Evolutionary conservation across 2,888 invertebrate species (phyloP), one percentile per base, ranked within the genome.

Genomic region (Caenorhabditis virilis): DNA sequence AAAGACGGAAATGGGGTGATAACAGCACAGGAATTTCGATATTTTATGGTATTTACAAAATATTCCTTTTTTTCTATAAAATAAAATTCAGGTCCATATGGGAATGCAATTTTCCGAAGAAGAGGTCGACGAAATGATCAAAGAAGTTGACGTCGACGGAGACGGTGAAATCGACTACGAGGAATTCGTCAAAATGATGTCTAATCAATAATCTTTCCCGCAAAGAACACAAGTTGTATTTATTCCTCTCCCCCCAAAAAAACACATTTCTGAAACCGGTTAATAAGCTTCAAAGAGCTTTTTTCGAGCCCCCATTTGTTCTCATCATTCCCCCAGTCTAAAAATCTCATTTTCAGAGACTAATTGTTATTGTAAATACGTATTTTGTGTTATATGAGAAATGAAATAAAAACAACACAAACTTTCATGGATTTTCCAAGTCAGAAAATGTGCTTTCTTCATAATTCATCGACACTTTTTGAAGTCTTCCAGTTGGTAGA

Each of bases 101-200:
- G 81, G 81, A 57, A 81, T 81, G 82, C 82, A 82, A 60, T 82
- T 82, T 58, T 78, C 78, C 30, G 82, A 82, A 48, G 79, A 82
- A 56, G 82, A 82, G 58, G 82, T 82, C 43, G 82, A 82, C 63
- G 82, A 82, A 60, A 82, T 82, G 77, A 77, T 79, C 59, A 66
- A 64, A 43, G 75, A 77, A 47, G 77, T 78, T 39, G 77, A 79
- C 61, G 75, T 71, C 47, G 79, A 80, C 46, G 78, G 79, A 16
- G 77, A 79, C 60, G 79, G 79, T n/a, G 78, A 78, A 56, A 79
- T 80, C 61, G 72, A 80, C 57, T 78, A 80, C 68, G 80, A 80
- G 52, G 77, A 78, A 58, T 74, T 72, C 49, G 71, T 72, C 26
- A 69, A 69, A 47, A 72, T 72, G 74, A 74, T 74, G 74, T 69